Evolutionary conservation across 2,888 invertebrate genomes (phyloP).

Genomic region (Laothoe populi): DNA sequence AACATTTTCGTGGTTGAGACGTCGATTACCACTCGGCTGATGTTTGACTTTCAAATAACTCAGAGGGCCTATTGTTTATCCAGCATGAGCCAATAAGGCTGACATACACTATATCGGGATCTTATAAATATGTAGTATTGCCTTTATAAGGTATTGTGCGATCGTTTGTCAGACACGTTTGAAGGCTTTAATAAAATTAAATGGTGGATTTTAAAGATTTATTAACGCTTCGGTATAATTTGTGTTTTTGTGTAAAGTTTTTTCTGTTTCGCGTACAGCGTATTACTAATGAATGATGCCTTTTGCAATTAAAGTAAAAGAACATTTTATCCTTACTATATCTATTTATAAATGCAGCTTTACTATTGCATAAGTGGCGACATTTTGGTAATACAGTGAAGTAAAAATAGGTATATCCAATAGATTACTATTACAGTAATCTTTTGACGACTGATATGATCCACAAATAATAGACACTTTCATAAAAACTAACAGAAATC

Average conservation of each 20-base stretch:
- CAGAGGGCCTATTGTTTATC: constrained; percentile 62
- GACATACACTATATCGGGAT: constrained; percentile 59
- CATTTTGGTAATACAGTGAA: too few species aligned
- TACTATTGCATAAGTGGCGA: too few species aligned
- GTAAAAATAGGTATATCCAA: too few species aligned
- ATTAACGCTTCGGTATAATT: constrained; percentile 30
- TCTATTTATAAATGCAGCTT: too few species aligned
- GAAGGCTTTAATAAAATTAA: constrained; percentile 52
- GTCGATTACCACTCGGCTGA: constrained; percentile 66
- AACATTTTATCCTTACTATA: neutral
- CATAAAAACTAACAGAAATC: neutral
- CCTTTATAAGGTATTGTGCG: constrained; percentile 66
- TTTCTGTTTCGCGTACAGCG: constrained; percentile 3
- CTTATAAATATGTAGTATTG: constrained; percentile 68
- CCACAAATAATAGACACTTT: constrained; percentile 6
- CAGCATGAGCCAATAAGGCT: constrained; percentile 55
- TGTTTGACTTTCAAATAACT: constrained; percentile 73
- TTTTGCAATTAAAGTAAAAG: constrained; percentile 8
- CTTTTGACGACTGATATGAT: neutral
- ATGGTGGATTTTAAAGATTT: constrained; percentile 38
- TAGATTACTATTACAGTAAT: too few species aligned
- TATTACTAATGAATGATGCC: constrained; percentile 12
- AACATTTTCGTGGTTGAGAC: constrained; percentile 68
- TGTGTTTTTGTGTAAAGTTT: constrained; percentile 25
- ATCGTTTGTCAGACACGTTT: constrained; percentile 61